phyloP scores from a whole-genome alignment of 2,113 vertebrate species.

The Phrynocephalus versicolor region DNA sequence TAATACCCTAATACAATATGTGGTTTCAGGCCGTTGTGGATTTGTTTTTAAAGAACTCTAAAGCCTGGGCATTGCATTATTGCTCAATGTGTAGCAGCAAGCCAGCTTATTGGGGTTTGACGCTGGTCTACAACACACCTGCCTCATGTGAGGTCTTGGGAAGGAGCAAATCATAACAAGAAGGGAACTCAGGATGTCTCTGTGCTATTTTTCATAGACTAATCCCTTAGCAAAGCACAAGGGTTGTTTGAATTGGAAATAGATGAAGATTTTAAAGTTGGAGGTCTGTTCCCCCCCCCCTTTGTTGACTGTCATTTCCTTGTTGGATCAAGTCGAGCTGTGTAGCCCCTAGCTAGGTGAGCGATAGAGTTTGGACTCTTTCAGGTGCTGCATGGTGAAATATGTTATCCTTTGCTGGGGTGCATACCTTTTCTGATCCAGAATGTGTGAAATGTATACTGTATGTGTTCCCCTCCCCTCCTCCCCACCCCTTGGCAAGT shows the following conservation, averaged over 20 bases:
- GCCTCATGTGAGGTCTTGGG: conserved; percentile 56
- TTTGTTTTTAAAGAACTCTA: background rate
- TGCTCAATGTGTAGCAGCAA: background rate
- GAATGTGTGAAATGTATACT: conserved; percentile 43
- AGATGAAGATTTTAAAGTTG: conserved; percentile 50
- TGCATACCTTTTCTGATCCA: conserved; percentile 9
- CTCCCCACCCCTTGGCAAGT: fast-evolving
- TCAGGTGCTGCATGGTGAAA: conserved; percentile 15
- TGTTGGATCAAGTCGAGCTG: background rate
- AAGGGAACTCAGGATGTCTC: conserved; percentile 48
- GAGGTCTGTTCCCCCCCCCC: conserved; percentile 1
- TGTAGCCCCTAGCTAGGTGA: background rate
- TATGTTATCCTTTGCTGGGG: background rate
- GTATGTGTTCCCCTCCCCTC: background rate
- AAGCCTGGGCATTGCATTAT: background rate
- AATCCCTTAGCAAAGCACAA: conserved; percentile 71
- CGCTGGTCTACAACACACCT: background rate
- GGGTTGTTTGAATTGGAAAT: conserved; percentile 62
- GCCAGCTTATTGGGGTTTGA: background rate
- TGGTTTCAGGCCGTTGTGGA: background rate
- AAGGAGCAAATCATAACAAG: conserved; percentile 46
- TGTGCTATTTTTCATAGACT: conserved; percentile 71
- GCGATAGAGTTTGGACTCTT: background rate
- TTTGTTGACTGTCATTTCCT: conserved; percentile 41
- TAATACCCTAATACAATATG: background rate